These are phyloP conservation scores for Acanthurus lineatus DNA, from an alignment of 2,797 vertebrate genomes.

Conservation along the genomic window DNA sequence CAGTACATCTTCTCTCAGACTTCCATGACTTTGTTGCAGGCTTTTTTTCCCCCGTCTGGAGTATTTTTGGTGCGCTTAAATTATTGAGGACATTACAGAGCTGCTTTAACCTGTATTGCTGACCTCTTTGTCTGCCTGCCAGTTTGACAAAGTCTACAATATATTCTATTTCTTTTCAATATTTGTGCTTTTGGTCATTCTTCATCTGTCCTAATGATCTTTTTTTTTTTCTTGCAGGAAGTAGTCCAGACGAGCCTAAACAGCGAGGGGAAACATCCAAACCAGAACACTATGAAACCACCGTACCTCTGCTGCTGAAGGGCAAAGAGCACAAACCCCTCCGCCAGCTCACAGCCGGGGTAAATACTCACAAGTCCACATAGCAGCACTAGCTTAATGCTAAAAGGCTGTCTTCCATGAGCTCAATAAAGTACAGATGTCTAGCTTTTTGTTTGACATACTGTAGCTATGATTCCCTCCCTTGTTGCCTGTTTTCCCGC, in stretches of 20 bases:
- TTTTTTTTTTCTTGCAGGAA: constrained; percentile 76
- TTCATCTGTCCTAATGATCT: constrained; percentile 46
- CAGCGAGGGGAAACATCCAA: constrained; percentile 35
- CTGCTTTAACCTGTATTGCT: constrained; percentile 23
- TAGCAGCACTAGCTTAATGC: constrained; percentile 29
- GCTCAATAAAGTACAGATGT: constrained; percentile 47
- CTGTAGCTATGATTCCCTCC: constrained; percentile 31
- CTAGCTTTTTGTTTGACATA: constrained; percentile 54
- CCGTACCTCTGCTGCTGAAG: constrained; percentile 80
- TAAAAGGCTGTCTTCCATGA: constrained; percentile 41
- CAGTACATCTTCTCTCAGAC: constrained; percentile 47
- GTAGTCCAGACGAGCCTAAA: constrained; percentile 46
- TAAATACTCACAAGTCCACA: constrained; percentile 71
- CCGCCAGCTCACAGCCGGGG: constrained; percentile 75
- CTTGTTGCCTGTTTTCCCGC: constrained; percentile 17
- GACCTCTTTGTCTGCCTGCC: constrained; percentile 37
- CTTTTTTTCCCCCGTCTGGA: constrained; percentile 12
- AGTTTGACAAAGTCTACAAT: constrained; percentile 2
- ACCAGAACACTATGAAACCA: constrained; percentile 72
- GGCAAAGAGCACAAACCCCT: constrained; percentile 76
- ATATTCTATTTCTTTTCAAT: background rate
- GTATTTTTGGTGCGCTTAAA: constrained; percentile 35
- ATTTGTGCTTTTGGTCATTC: background rate
- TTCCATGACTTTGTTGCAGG: constrained; percentile 22
- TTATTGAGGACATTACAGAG: constrained; percentile 46